Conservation (phyloP, 2,888 invertebrate species). For the Caenorhabditis macrosperma region DNA sequence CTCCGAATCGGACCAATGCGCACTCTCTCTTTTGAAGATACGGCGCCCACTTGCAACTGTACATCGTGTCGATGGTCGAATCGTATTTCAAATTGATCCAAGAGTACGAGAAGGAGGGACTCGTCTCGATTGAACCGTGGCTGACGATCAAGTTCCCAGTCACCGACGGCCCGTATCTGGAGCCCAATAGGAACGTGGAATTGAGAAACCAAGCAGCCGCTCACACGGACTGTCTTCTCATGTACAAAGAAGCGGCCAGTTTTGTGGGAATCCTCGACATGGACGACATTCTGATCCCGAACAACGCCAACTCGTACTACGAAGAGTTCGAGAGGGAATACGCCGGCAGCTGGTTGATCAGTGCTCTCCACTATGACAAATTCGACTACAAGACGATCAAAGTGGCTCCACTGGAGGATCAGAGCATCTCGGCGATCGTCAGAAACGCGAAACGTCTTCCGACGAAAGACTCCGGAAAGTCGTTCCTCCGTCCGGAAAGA, state of each 20-base stretch:
- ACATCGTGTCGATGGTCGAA: conserved; percentile 58
- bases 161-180: conserved; percentile 52
- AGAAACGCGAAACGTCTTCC: conserved; percentile 29
- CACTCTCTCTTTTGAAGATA: conserved; percentile 34
- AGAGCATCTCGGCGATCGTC: conserved; percentile 33
- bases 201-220: conserved; percentile 65
- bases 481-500: conserved; percentile 38
- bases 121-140: conserved; percentile 61
- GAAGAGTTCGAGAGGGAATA: conserved; percentile 58
- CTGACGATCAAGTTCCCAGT: conserved; percentile 50
- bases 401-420: conserved; percentile 27
- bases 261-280: conserved; percentile 64
- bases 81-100: conserved; percentile 59
- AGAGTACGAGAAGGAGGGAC: conserved; percentile 56
- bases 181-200: conserved; percentile 66
- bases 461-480: conserved; percentile 45
- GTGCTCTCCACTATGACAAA: conserved; percentile 44
- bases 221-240: conserved; percentile 66
- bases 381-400: conserved; percentile 41
- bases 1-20: background rate
- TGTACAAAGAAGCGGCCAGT: conserved; percentile 62
- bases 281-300: conserved; percentile 66
- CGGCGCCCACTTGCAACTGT: conserved; percentile 60
- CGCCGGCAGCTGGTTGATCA: conserved; percentile 39
- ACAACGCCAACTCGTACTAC: conserved; percentile 56